Conservation (phyloP, 2,113 vertebrate species). For the Aramus guarauna region DNA sequence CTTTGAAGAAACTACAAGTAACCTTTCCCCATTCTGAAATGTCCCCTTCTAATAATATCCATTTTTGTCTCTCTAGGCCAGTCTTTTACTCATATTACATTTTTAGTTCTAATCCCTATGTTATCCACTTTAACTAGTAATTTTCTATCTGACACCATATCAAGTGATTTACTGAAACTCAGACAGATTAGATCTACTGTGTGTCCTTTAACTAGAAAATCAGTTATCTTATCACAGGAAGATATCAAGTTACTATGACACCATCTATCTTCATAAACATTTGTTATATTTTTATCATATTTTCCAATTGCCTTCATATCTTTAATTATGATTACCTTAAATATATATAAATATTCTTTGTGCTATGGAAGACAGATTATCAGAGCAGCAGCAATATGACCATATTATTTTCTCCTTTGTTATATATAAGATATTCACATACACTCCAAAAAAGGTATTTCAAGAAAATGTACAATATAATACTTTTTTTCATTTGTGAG, state of each 20-base stretch:
- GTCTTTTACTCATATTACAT: neutral
- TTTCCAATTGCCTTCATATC: neutral
- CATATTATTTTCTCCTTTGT: neutral
- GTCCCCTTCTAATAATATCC: neutral
- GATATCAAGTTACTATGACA: neutral
- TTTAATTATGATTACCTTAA: neutral
- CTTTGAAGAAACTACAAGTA: neutral
- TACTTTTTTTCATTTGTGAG: neutral
- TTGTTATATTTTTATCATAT: neutral
- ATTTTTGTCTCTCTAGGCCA: neutral
- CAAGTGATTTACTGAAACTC: neutral
- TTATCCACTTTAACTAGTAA: neutral
- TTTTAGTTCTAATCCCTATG: neutral
- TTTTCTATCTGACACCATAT: neutral
- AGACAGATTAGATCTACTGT: neutral
- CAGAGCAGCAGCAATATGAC: neutral
- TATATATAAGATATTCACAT: neutral
- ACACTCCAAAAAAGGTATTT: neutral
- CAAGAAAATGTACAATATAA: neutral
- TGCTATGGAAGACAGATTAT: neutral
- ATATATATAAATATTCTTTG: neutral
- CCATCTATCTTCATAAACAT: neutral
- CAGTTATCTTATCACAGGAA: neutral
- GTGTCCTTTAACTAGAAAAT: conserved; percentile 6
- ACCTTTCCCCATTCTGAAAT: neutral